Base-by-base conservation (phyloP, 2,888 invertebrate species). In the Elmis aenea region DNA sequence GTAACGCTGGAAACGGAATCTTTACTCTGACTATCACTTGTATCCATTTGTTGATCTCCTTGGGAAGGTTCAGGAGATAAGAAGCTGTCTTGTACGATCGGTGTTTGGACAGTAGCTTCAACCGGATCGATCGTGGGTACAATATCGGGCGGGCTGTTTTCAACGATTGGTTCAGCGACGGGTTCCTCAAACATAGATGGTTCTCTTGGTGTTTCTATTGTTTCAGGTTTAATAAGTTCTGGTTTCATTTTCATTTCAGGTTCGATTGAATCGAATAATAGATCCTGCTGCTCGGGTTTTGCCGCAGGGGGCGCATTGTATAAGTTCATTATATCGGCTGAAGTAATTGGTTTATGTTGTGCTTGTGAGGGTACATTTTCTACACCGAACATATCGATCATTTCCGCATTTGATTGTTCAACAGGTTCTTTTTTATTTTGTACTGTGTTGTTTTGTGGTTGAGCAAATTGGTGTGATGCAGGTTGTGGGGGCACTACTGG, bases 1-100 rank as follows among this genome's bases (percentile, higher is more conserved):
- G 67, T 67, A 5, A 62, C 64, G 45, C 66, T 66, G 2, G 65
- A 65, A 3, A 62, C 60, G 2, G 67, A 67, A 20, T 62, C 66
- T 54, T 54, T 58, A 40, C 67, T 67, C 33, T 66, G 66, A 36
- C 64, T 67, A 29, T 67, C 66, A 36, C 67, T 67, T 3, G 66
- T 64, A 44, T 68, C 67, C 65, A 66, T 66, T 43, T 66, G 65
- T 5, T 62, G 38, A 33, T 65, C 64, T 5, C 62, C 60, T 33
- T 62, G 62, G 1, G 57, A 55, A 3, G 59, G 57, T 45, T 62
- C 66, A 1, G 67, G 66, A 6, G 66, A 64, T 37, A 61, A 46
- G 35, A 59, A 52, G 32, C 51, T 54, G 5, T 57, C 59, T 38
- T 54, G 54, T n/a, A 50, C 28, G 4, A 48, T 40, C 3, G 48